Percentiles rank a stretch among this genome's conserved stretches.
Evolutionary conservation across 2,888 invertebrate species (phyloP).

Genomic region (Perizoma affinitatum): DNA sequence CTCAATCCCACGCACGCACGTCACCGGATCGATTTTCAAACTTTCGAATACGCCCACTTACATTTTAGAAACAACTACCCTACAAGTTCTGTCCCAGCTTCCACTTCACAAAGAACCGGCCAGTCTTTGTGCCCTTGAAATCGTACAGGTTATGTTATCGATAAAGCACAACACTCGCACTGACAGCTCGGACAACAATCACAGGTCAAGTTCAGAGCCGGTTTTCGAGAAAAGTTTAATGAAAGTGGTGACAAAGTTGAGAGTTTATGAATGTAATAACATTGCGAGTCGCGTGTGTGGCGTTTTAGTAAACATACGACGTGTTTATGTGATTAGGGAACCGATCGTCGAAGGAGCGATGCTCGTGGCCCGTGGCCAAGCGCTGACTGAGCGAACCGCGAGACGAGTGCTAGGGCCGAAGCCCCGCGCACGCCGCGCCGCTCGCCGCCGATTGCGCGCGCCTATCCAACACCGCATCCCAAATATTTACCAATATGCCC

Average conservation of each 20-base stretch:
- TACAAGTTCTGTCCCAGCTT: slow-evolving; percentile 59
- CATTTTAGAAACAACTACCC: slow-evolving; percentile 61
- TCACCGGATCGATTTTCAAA: slow-evolving; percentile 82
- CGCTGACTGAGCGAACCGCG: slow-evolving; percentile 70
- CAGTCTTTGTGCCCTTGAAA: slow-evolving; percentile 77
- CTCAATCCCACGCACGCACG: slow-evolving; percentile 82
- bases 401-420: slow-evolving; percentile 58
- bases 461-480: slow-evolving; percentile 60
- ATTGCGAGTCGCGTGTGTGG: slow-evolving; percentile 45
- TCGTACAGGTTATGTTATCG: slow-evolving; percentile 83
- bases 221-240: slow-evolving; percentile 55
- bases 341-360: slow-evolving; percentile 59
- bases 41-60: slow-evolving; percentile 83
- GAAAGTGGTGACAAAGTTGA: slow-evolving; percentile 46
- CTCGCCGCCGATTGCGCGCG: slow-evolving; percentile 68
- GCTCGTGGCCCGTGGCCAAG: slow-evolving; percentile 61
- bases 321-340: slow-evolving; percentile 61
- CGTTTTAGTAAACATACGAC: slow-evolving; percentile 56
- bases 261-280: slow-evolving; percentile 50
- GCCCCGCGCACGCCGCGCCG: slow-evolving; percentile 58
- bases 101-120: slow-evolving; percentile 60
- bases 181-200: slow-evolving; percentile 79
- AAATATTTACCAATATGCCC: slow-evolving; percentile 55
- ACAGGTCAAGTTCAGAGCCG: slow-evolving; percentile 75
- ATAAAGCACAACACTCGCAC: slow-evolving; percentile 83